A percentile compares a stretch with the other conserved stretches of the same genome.
These are phyloP conservation scores for Nezara viridula DNA, from an alignment of 2,888 invertebrate genomes.

Conservation along the genomic window DNA sequence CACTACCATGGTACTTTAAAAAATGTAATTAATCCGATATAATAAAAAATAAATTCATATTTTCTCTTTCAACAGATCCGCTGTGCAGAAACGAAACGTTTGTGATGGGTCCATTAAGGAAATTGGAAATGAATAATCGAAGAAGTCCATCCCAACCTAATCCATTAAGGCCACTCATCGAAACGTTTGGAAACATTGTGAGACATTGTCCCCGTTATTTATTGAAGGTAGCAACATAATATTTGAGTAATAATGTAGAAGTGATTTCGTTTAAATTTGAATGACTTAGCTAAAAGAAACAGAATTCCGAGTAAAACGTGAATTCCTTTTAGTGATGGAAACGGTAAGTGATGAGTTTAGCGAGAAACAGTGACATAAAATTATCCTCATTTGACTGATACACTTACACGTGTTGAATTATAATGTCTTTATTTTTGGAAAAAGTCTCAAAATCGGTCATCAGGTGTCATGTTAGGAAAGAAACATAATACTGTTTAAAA, in stretches of 20 bases:
- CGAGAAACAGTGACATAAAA: too few relatives aligned
- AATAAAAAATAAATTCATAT: not conserved
- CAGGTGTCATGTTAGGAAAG: too few relatives aligned
- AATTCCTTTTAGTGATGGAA: too few relatives aligned
- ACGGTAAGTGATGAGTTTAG: too few relatives aligned
- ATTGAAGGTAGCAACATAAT: not conserved
- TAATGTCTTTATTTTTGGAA: too few relatives aligned
- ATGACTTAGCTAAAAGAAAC: too few relatives aligned
- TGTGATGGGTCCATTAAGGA: not conserved
- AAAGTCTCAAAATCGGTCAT: too few relatives aligned
- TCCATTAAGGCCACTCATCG: not conserved
- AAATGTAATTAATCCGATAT: not conserved
- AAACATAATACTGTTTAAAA: too few relatives aligned
- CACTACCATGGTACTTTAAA: too few relatives aligned
- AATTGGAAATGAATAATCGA: slow-evolving; percentile 18
- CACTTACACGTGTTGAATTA: too few relatives aligned
- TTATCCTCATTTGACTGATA: too few relatives aligned
- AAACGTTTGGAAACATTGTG: not conserved
- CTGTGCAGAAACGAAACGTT: not conserved
- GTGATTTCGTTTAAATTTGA: not conserved
- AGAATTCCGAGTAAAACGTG: not conserved
- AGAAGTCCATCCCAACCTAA: not conserved
- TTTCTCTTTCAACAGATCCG: not conserved
- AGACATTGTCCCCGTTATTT: not conserved
- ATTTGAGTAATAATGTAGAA: not conserved